Base-by-base conservation (phyloP, 2,888 invertebrate species). In the Hypolimnas misippus region DNA sequence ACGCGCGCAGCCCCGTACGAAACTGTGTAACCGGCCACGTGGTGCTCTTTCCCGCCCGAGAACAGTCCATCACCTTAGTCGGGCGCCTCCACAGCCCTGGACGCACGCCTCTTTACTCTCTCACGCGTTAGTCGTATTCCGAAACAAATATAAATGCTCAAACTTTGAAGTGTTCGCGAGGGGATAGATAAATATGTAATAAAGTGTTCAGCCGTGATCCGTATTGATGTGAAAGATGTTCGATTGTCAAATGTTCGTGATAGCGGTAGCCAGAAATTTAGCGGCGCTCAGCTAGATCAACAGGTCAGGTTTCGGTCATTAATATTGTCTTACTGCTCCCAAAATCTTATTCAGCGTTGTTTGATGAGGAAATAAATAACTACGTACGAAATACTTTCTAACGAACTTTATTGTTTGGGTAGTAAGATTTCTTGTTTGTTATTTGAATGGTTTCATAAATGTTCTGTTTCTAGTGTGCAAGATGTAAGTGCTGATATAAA, bases 231-330 rank as follows among this genome's bases (percentile, higher is more conserved):
- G 14, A 40, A 79, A 82, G 76, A 86, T 86, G 85, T 72, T 68
- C 65, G 74, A 73, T 76, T 74, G 73, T 33, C 50, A 29, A 29
- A 50, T 51, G 29, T 29, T 57, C 56, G 62, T 65, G 62, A 55
- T 51, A 65, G 14, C 44, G 35, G 44, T 50, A 29, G 14, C 57
- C 19, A 31, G 56, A 54, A 33, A 29, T 49, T 55, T 51, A 50
- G n/a, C 62, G 29, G 57, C 54, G 67, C 70, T 73, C 60, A 38
- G 61, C 70, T 76, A 76, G 74, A 79, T 83, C 83, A 86, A 86
- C 87, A 88, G 88, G 88, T 89, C 76, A 79, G 87, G 77, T 75
- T 75, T 73, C 69, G 67, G 73, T 76, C 66, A 65, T 69, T 75
- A 70, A 70, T 70, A 72, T 70, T 73, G 63, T 63, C 62, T 63